Base-by-base conservation (phyloP, 2,797 vertebrate species). In the Cyclopterus lumpus region DNA sequence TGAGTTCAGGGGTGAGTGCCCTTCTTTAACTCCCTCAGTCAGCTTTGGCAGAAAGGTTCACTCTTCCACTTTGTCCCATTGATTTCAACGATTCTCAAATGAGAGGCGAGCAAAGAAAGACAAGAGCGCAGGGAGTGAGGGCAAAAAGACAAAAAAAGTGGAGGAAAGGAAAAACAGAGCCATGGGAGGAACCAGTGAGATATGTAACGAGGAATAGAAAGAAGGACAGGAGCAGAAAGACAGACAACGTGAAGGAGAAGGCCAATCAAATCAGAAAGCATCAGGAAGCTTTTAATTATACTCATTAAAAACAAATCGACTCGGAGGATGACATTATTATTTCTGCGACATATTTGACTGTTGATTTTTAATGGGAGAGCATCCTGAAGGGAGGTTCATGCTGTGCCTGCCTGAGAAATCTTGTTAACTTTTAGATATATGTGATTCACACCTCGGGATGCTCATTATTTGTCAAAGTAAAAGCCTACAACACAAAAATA, bases 1-100 rank as follows among this genome's bases (percentile, higher is more conserved):
- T 82, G 82, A 88, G 91, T 90, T 91, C 92, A 91, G 85, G 84
- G 89, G 89, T 82, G 80, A 79, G 68, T 80, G 88, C 77, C 91
- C 89, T 89, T 83, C 77, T 83, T 86, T 89, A 84, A 88, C 86
- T 84, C 71, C 75, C 73, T 86, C 46, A 34, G 71, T 86, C 85
- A 83, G 74, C 80, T 85, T 85, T 83, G 84, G 89, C 83, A 84
- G 80, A 79, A 87, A 88, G 77, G 89, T 88, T 88, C 73, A 68
- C 75, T 82, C 77, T 78, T 77, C 62, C 77, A 67, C 85, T 93
- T 87, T 84, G 84, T 87, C 54, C 80, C 85, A 90, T 91, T 88
- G 91, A 93, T 90, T 91, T 81, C 69, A 84, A 58, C 28, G 69
- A 87, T 85, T 86, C 75, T 88, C 62, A 71, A 83, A 81, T 48